These are phyloP conservation scores for Merodon equestris DNA, from an alignment of 2,888 invertebrate genomes.

Conservation along the genomic window DNA sequence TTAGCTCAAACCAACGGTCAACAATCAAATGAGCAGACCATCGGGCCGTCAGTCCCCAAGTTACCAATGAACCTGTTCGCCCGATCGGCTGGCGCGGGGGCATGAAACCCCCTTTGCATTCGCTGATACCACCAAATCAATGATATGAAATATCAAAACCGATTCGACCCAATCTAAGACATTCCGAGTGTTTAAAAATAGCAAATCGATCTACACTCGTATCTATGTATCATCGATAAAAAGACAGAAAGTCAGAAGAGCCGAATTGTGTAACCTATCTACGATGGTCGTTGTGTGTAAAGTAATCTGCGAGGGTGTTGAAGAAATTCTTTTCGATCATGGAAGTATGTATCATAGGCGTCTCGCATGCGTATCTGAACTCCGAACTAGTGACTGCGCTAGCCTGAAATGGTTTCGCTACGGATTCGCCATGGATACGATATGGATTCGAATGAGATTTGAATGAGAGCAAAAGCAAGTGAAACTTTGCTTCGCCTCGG, in stretches of 20 bases:
- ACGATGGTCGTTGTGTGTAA: background rate
- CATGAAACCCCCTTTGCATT: conserved; percentile 2
- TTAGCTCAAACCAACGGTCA: conserved; percentile 59
- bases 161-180: conserved; percentile 44
- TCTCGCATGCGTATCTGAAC: conserved; percentile 37
- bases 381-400: conserved; percentile 28
- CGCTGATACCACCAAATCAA: conserved; percentile 14
- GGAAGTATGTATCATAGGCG: conserved; percentile 4
- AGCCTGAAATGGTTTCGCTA: conserved; percentile 62
- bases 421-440: conserved; percentile 11
- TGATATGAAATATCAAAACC: conserved; percentile 54
- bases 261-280: conserved; percentile 49
- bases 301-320: conserved; percentile 33
- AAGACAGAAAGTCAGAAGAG: conserved; percentile 16
- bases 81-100: conserved; percentile 11
- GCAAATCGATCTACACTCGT: background rate
- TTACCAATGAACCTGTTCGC: conserved; percentile 27
- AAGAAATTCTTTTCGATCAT: conserved; percentile 43
- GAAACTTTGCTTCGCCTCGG: background rate
- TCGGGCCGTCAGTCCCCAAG: conserved; percentile 31
- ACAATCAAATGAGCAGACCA: conserved; percentile 61
- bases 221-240: background rate
- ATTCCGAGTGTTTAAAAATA: conserved; percentile 62
- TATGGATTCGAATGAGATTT: conserved; percentile 21
- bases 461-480: conserved; percentile 37